phyloP scores from a whole-genome alignment of 2,888 invertebrate genomes.

The Julus scanicus region DNA sequence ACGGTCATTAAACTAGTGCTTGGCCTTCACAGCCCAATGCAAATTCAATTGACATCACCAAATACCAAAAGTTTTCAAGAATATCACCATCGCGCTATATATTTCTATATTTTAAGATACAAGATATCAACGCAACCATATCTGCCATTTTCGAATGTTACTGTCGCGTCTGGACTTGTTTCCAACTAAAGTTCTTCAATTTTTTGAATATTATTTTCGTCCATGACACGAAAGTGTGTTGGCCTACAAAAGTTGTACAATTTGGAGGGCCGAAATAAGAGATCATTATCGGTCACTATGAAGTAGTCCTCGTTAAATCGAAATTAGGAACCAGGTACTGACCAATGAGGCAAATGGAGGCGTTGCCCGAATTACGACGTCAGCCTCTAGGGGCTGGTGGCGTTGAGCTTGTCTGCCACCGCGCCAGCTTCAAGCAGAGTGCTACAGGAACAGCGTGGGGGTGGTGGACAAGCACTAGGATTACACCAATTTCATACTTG shows the following conservation, averaged over 20 bases:
- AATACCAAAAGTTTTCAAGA: background rate
- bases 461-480: background rate
- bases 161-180: no score
- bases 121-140: no score
- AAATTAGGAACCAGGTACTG: background rate
- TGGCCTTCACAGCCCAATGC: background rate
- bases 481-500: background rate
- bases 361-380: background rate
- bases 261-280: background rate
- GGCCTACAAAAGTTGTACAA: background rate
- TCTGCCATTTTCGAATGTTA: no score
- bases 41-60: background rate
- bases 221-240: background rate
- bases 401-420: background rate
- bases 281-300: background rate
- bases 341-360: background rate
- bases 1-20: background rate
- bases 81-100: background rate
- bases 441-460: background rate
- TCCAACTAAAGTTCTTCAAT: no score
- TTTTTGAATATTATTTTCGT: no score
- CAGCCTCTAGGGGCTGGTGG: background rate
- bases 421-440: slow-evolving; percentile 45
- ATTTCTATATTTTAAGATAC: background rate
- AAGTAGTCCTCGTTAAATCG: background rate